Conservation (phyloP, 1,140 invertebrate genomes). For the Listronotus bonariensis region DNA sequence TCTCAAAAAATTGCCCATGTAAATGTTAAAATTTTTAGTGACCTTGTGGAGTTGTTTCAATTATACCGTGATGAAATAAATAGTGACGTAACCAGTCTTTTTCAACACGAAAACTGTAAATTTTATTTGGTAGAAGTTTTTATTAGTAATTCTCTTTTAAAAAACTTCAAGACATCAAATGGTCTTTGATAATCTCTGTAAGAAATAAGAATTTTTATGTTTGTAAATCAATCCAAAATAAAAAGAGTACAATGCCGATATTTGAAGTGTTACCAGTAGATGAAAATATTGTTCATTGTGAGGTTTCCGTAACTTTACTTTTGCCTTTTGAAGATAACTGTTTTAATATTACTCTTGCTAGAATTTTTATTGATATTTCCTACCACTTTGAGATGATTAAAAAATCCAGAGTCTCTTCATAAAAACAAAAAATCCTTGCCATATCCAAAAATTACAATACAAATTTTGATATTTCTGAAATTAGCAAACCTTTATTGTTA, state of each 20-base stretch:
- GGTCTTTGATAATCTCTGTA: slow-evolving; percentile 25
- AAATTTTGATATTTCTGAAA: slow-evolving; percentile 9
- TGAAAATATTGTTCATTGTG: slow-evolving; percentile 20
- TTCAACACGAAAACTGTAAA: slow-evolving; percentile 27
- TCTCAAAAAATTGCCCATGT: slow-evolving; percentile 29
- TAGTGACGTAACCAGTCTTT: slow-evolving; percentile 6
- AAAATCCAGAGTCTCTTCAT: slow-evolving; percentile 9
- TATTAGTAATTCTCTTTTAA: slow-evolving; percentile 19
- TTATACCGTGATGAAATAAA: slow-evolving; percentile 34
- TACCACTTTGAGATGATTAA: slow-evolving; percentile 38
- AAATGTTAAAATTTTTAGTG: slow-evolving; percentile 37
- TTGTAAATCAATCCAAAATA: slow-evolving; percentile 14
- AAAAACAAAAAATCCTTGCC: slow-evolving; percentile 19
- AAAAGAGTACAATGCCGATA: slow-evolving; percentile 15
- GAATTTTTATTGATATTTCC: slow-evolving; percentile 31
- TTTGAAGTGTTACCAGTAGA: slow-evolving; percentile 30
- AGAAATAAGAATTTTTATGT: slow-evolving; percentile 10
- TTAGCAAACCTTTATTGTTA: slow-evolving; percentile 21
- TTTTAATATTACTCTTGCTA: slow-evolving; percentile 12
- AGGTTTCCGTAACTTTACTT: slow-evolving; percentile 15
- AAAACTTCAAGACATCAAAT: slow-evolving; percentile 20
- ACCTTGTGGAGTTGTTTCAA: slow-evolving; percentile 25
- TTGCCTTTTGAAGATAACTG: slow-evolving; percentile 11
- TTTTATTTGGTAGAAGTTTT: slow-evolving; percentile 38
- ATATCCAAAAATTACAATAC: slow-evolving; percentile 25